These are phyloP conservation scores for Perizoma flavofasciatum DNA, from an alignment of 2,888 invertebrate species.

Conservation along the genomic window DNA sequence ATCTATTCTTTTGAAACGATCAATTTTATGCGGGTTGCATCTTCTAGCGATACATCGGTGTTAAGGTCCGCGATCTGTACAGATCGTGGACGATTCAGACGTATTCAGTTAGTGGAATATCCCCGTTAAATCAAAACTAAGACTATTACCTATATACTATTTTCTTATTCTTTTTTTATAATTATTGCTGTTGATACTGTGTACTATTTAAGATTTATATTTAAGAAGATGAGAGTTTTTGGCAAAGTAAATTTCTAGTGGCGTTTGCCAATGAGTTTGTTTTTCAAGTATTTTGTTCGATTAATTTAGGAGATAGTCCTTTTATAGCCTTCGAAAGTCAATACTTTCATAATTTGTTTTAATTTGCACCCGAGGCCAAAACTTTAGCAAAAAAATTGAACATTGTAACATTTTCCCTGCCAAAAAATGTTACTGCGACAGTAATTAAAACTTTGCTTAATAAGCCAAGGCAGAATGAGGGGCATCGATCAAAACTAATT, in stretches of 20 bases:
- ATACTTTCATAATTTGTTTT: not conserved
- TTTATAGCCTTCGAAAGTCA: not conserved
- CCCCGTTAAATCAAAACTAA: too few relatives aligned
- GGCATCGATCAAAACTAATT: conserved; percentile 40
- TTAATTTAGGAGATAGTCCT: not conserved
- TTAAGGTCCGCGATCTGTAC: too few relatives aligned
- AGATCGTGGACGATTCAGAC: too few relatives aligned
- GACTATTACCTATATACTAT: too few relatives aligned
- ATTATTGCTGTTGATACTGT: not conserved
- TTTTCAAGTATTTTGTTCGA: not conserved
- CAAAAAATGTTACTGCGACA: conserved; percentile 20
- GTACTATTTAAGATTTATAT: too few relatives aligned
- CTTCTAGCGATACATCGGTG: too few relatives aligned
- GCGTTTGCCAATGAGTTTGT: too few relatives aligned
- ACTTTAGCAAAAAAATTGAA: conserved; percentile 23
- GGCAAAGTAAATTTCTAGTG: too few relatives aligned
- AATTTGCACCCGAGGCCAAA: conserved; percentile 6
- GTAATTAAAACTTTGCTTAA: conserved; percentile 50
- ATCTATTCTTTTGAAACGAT: too few relatives aligned
- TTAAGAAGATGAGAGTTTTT: too few relatives aligned
- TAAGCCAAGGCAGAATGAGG: conserved; percentile 17
- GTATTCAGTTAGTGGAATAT: too few relatives aligned
- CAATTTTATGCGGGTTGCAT: too few relatives aligned
- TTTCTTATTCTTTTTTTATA: not conserved
- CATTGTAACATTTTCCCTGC: conserved; percentile 22